Evolutionary conservation across 2,888 invertebrate genomes (phyloP).

Genomic region (Gymnocheta viridis): DNA sequence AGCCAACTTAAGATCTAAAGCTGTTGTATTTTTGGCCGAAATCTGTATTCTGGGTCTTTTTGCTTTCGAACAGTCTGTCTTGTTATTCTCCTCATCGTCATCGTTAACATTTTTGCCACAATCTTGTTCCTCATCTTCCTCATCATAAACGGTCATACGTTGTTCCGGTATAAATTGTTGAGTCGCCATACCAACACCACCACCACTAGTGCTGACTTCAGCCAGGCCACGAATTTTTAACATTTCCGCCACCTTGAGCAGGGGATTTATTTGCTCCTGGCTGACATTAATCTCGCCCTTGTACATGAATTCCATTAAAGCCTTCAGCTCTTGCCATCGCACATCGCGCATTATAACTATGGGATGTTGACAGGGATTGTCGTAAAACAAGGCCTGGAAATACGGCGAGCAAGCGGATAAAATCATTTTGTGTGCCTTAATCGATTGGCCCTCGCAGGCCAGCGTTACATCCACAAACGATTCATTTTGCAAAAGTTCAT

Average conservation of each 20-base stretch:
- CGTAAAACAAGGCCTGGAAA: slow-evolving; percentile 94
- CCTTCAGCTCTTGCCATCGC: slow-evolving; percentile 93
- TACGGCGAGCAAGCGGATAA: slow-evolving; percentile 96
- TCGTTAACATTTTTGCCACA: not conserved
- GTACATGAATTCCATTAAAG: slow-evolving; percentile 97
- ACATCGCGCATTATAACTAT: slow-evolving; percentile 96
- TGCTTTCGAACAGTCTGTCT: slow-evolving; percentile 73
- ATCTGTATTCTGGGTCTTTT: slow-evolving; percentile 75
- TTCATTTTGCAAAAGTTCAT: slow-evolving; percentile 93
- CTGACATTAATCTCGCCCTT: slow-evolving; percentile 97
- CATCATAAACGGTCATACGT: slow-evolving; percentile 78
- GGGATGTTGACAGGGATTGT: slow-evolving; percentile 96
- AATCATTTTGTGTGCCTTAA: slow-evolving; percentile 96
- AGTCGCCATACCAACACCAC: slow-evolving; percentile 84
- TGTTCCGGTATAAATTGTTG: slow-evolving; percentile 76
- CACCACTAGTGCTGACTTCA: slow-evolving; percentile 86
- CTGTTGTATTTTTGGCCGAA: slow-evolving; percentile 51
- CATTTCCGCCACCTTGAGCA: slow-evolving; percentile 93
- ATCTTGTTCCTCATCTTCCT: slow-evolving; percentile 72
- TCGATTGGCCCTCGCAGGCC: slow-evolving; percentile 94
- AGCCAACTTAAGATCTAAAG: slow-evolving; percentile 74
- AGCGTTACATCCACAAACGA: slow-evolving; percentile 95
- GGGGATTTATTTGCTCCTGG: slow-evolving; percentile 93
- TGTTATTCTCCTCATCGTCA: slow-evolving; percentile 52
- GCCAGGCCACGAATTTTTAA: slow-evolving; percentile 93